Evolutionary conservation across 1,140 invertebrate species (phyloP).

Genomic region (Listronotus bonariensis): DNA sequence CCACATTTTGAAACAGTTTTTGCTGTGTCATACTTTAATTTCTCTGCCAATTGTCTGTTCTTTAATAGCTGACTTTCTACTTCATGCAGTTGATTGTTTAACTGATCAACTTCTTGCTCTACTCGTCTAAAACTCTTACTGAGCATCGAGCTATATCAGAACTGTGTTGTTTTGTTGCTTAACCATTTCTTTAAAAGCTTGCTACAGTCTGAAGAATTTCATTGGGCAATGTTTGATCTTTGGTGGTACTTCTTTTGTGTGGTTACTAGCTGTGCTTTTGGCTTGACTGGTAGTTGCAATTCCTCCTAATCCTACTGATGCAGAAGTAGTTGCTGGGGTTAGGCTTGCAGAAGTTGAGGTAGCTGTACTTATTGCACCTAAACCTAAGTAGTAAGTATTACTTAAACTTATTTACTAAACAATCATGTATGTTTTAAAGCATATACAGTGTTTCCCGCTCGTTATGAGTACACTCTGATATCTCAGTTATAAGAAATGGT

Average conservation of each 20-base stretch:
- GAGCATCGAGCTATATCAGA: slow-evolving; percentile 76
- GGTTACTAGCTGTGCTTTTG: slow-evolving; percentile 55
- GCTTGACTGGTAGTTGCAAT: slow-evolving; percentile 63
- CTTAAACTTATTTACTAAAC: too few species aligned
- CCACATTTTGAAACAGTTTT: slow-evolving; percentile 73
- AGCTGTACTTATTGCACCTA: neutral
- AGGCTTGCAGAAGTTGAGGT: slow-evolving; percentile 19
- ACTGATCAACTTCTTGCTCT: slow-evolving; percentile 47
- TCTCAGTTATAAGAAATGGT: too few species aligned
- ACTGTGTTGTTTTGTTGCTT: slow-evolving; percentile 76
- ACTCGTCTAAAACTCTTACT: slow-evolving; percentile 49
- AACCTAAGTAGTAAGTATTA: too few species aligned
- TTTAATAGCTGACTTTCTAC: slow-evolving; percentile 65
- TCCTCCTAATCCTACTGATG: slow-evolving; percentile 66
- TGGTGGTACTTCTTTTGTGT: slow-evolving; percentile 64
- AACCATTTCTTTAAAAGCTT: slow-evolving; percentile 74
- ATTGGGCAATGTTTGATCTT: slow-evolving; percentile 74
- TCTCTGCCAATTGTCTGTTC: slow-evolving; percentile 69
- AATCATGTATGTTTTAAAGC: too few species aligned
- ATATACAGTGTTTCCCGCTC: too few species aligned
- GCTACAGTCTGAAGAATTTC: slow-evolving; percentile 61
- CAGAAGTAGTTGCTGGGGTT: slow-evolving; percentile 48
- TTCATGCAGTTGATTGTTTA: slow-evolving; percentile 56
- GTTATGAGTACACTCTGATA: too few species aligned
- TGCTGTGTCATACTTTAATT: slow-evolving; percentile 74